Evolutionary conservation across 2,888 invertebrate species (phyloP).

Genomic region (Penaeus monodon): DNA sequence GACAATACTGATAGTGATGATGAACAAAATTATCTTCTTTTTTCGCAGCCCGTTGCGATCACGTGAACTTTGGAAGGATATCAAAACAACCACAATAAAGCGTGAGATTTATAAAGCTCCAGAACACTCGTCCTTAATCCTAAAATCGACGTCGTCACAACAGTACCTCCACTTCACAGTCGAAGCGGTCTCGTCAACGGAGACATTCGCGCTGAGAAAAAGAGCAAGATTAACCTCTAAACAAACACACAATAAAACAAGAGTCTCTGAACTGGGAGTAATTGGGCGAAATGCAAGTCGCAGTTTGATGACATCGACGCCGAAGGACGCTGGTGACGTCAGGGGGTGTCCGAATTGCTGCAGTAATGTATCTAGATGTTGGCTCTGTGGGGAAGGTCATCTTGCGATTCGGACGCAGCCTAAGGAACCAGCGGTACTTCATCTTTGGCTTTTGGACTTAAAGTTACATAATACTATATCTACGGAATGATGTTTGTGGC

Average conservation of each 20-base stretch:
- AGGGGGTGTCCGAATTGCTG: constrained; percentile 47
- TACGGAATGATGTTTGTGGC: constrained; percentile 40
- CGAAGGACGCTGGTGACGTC: constrained; percentile 23
- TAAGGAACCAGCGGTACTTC: constrained; percentile 6
- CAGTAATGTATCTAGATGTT: background rate
- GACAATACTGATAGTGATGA: background rate
- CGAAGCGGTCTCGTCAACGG: too few species aligned
- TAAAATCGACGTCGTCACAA: background rate
- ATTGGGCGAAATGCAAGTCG: too few species aligned
- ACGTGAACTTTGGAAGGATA: too few species aligned
- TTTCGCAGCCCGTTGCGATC: too few species aligned
- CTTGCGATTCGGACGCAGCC: constrained; percentile 45
- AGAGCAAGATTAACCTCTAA: background rate
- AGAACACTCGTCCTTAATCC: constrained; percentile 28
- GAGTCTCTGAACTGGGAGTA: too few species aligned
- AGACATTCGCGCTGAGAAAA: too few species aligned
- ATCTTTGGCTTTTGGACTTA: constrained; percentile 17
- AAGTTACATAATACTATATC: constrained; percentile 11
- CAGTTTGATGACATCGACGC: constrained; percentile 1
- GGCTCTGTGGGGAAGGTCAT: constrained; percentile 28
- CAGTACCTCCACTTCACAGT: too few species aligned
- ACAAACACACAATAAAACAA: background rate
- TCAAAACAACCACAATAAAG: background rate
- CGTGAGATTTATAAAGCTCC: constrained; percentile 18
- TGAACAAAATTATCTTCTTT: too few species aligned